phyloP scores from a whole-genome alignment of 2,888 invertebrate species.

The Hirtodrosophila histrioides region DNA sequence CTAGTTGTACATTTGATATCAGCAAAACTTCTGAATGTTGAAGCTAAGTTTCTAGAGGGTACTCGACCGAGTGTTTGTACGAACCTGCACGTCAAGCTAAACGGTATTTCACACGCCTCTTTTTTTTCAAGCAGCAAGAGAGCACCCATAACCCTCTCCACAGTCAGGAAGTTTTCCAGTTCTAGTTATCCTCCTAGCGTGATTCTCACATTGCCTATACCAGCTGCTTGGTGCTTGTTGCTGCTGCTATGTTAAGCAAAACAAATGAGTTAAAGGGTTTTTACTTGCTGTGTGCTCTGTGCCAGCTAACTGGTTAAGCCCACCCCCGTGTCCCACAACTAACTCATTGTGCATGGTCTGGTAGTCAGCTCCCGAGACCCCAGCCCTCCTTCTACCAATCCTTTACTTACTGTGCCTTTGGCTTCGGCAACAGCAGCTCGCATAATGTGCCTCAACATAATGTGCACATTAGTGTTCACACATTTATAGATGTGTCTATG shows the following conservation, averaged over 20 bases:
- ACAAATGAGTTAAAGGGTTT: constrained; percentile 80
- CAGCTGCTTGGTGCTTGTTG: constrained; percentile 41
- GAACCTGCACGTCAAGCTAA: constrained; percentile 59
- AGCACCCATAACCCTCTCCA: constrained; percentile 3
- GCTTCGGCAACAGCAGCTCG: constrained; percentile 48
- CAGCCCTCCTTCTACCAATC: constrained; percentile 12
- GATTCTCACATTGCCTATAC: constrained; percentile 31
- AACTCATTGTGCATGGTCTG: constrained; percentile 77
- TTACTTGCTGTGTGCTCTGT: constrained; percentile 48
- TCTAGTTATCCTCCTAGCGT: background rate
- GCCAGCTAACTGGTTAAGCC: constrained; percentile 59
- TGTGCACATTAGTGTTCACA: constrained; percentile 80
- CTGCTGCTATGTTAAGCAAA: constrained; percentile 68
- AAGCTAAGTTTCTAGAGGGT: constrained; percentile 37
- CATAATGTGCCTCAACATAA: constrained; percentile 80
- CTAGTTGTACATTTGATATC: too few relatives aligned
- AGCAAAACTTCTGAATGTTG: background rate
- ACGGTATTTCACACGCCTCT: constrained; percentile 75
- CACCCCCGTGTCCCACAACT: constrained; percentile 48
- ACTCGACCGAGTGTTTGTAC: constrained; percentile 22
- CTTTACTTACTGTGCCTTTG: constrained; percentile 39
- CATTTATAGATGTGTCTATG: constrained; percentile 73
- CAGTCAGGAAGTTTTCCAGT: constrained; percentile 21
- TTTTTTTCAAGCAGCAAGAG: constrained; percentile 59
- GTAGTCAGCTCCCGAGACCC: constrained; percentile 48